Base-by-base conservation (phyloP, 2,888 invertebrate species). In the Cordilura impudica region DNA sequence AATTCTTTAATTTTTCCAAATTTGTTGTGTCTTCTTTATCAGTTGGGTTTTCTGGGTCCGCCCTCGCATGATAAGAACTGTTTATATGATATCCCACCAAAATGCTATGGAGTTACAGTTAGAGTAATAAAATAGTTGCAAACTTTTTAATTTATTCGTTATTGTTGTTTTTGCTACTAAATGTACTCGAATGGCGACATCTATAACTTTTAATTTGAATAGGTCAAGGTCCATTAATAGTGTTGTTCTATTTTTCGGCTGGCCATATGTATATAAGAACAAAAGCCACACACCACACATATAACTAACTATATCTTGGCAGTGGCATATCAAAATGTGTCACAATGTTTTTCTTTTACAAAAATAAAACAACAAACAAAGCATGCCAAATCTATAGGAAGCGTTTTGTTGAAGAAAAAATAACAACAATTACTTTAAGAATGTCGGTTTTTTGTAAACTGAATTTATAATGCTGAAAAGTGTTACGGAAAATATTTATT, bases 151-250 rank as follows among this genome's bases (percentile, higher is more conserved):
- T 47, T 19, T 18, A 10, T 8, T 2, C n/a, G 0, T 35, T 58
- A n/a, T 23, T 2, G n/a, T 70, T 23, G 51, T 39, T 26, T n/a
- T 23, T 16, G 39, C 23, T 61, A 14, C 49, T 51, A 12, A 43
- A 49, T 29, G 7, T 70, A 47, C 70, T 47, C 43, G 53, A 60
- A 61, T 77, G 77, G 66, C 54, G 54, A 60, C 67, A 61, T 47
- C 60, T 60, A 78, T 60, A 66, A 56, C 53, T 39, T 78, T 65
- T 54, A 23, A 54, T 47, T 10, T 39, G 35, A 70, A 76, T 74
- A 74, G 74, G 65, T 78, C 74, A 74, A 78, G 74, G 78, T 66
- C 60, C 71, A 45, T 70, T 74, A 60, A 60, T 23, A 31, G 65
- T 39, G 23, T 49, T 35, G 35, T 4, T 56, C 5, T 23, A 66